Base-by-base conservation (phyloP, 2,797 vertebrate species). In the Psittacula echo region DNA sequence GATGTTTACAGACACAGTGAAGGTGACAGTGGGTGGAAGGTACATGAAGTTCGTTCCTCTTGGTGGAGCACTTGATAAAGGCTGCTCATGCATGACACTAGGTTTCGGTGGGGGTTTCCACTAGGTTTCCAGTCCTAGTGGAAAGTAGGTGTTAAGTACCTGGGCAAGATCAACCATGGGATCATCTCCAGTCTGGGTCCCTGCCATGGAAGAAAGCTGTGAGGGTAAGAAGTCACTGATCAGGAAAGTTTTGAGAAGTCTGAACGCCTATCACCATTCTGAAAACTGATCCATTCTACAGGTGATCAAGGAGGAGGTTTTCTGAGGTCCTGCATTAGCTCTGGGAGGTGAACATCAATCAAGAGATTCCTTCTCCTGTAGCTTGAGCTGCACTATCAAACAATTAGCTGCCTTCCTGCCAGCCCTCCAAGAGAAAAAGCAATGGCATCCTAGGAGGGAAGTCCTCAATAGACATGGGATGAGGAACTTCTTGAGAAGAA, bases 241-340 rank as follows among this genome's bases (percentile, higher is more conserved):
- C 3, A 41, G 32, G 4, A 62, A 42, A 42, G 29, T 26, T 82
- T 53, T 66, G 9, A 7, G 24, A 79, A 87, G 10, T 11, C 34
- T 0, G 0, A n/a, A 17, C 34, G 12, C 7, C 19, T 34, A 0
- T 30, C 8, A n/a, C 3, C 11, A 5, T 48, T 86, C 68, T 68
- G 48, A 56, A 72, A 85, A 41, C 11, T 7, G 44, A 7, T 24
- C 5, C 18, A 15, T 85, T 61, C 26, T 66, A 45, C 54, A 62
- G 10, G 5, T 19, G 20, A 19, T 9, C 8, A 34, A 53, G 20
- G 11, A 60, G 37, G 10, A 75, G 45, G 4, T 58, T 72, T 92
- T 65, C 32, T 74, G 56, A 67, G 61, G n/a, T 68, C 24, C 44
- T 53, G 17, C 34, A 76, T 53, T 64, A 77, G 7, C 7, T 83